These are phyloP conservation scores for Neogale vison DNA, from an alignment of 2,113 vertebrate genomes.

Conservation along the genomic window DNA sequence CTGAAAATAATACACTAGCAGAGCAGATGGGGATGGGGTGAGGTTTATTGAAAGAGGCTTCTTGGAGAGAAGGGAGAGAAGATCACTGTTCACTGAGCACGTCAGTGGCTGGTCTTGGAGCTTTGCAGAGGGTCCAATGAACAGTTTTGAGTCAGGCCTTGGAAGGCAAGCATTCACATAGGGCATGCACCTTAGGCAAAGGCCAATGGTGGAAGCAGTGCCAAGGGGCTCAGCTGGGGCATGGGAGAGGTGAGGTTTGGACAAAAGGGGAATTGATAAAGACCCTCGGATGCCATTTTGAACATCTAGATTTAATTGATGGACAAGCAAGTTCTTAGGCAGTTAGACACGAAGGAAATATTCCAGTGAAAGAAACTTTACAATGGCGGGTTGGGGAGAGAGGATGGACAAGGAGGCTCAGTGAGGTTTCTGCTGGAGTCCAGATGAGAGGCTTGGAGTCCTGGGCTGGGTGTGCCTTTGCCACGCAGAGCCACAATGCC, in stretches of 20 bases:
- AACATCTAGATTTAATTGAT: slow-evolving; percentile 59
- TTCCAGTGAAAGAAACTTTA: slow-evolving; percentile 47
- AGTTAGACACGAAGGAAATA: slow-evolving; percentile 34
- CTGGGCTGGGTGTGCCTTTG: slow-evolving; percentile 38
- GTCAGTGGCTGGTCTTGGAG: not conserved
- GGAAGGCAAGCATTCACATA: not conserved
- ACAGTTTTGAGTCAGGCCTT: slow-evolving; percentile 30
- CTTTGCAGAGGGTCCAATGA: not conserved
- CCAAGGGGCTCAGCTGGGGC: not conserved
- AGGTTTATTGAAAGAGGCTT: slow-evolving; percentile 52
- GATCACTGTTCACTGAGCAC: not conserved
- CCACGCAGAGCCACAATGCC: slow-evolving; percentile 2
- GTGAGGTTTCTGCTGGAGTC: slow-evolving; percentile 31
- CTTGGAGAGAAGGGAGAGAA: slow-evolving; percentile 2
- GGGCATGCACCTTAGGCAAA: not conserved
- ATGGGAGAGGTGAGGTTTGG: not conserved
- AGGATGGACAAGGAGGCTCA: not conserved
- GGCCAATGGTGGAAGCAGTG: not conserved
- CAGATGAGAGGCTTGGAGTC: slow-evolving; percentile 29
- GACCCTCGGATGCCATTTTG: slow-evolving; percentile 34
- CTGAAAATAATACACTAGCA: slow-evolving; percentile 28
- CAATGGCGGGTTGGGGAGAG: not conserved
- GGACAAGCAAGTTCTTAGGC: slow-evolving; percentile 23
- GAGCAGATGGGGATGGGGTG: not conserved
- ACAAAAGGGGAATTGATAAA: not conserved